Evolutionary conservation across 2,888 invertebrate species (phyloP), one percentile per base, ranked within the genome.

Genomic region (Caenorhabditis sinica): DNA sequence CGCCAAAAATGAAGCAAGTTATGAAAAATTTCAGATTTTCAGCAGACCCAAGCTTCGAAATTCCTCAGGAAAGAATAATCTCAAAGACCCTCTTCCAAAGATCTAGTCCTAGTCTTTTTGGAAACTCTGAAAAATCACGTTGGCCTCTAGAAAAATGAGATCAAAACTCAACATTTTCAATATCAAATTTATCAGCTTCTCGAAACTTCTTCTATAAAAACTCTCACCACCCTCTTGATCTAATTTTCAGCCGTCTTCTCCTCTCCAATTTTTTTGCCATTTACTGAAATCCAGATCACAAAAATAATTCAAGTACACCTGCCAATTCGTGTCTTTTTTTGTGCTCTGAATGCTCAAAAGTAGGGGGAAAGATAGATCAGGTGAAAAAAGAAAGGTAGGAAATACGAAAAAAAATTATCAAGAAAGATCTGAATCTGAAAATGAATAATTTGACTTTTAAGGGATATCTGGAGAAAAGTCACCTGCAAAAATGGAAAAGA

Each of bases 241-340:
- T 20, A 49, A 49, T 49, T 49, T 49, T 49, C 49, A 49, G 49
- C 49, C 49, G n/a, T n/a, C 49, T n/a, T 20, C 20, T 20, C 49
- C n/a, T 11, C 49, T 20, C 20, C 6, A 2, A 40, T 11, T 11
- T 40, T 40, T 13, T 6, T 40, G 40, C 40, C n/a, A n/a, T 4
- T 4, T 40, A 13, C 40, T 40, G 40, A 49, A 49, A 6, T 40
- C 6, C 40, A 40, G 20, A 20, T 49, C 49, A 49, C 49, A 49
- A 20, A 49, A 49, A 20, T 20, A 49, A 49, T 11, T 40, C 8
- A 13, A 40, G 40, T 20, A 49, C 49, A 49, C 49, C 49, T 49
- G 45, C 17, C 17, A 17, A 45, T 45, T 17, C 45, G 49, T 49
- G 49, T 49, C 49, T 6, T 49, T 49, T 49, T 49, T 49, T 49